Percentiles rank a stretch among this genome's conserved stretches.
Evolutionary conservation across 2,888 invertebrate genomes (phyloP).

Genomic region (Plutella xylostella): DNA sequence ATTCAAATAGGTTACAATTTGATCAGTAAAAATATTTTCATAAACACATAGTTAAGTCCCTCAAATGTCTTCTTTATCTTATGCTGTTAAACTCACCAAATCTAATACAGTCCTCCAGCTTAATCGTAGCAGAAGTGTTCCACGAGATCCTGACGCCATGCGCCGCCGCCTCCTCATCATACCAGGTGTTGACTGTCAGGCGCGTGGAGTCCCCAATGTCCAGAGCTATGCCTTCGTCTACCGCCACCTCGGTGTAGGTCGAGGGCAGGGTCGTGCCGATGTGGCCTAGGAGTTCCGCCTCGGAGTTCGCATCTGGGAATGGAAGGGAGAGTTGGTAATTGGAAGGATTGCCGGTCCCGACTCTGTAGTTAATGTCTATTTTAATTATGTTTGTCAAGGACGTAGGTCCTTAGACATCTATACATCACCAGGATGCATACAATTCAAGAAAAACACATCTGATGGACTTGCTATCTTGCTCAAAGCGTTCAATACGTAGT

Average conservation of each 20-base stretch:
- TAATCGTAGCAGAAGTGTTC: constrained; percentile 31
- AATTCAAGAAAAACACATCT: too few relatives aligned
- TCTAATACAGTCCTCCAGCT: constrained; percentile 61
- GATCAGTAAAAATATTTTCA: background rate
- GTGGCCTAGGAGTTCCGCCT: constrained; percentile 30
- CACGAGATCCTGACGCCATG: constrained; percentile 47
- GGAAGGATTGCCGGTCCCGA: too few relatives aligned
- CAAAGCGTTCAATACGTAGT: too few relatives aligned
- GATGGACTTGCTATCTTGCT: too few relatives aligned
- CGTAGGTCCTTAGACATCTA: too few relatives aligned
- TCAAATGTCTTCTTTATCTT: too few relatives aligned
- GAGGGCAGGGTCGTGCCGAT: constrained; percentile 47
- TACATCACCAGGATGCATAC: too few relatives aligned
- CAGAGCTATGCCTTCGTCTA: constrained; percentile 40
- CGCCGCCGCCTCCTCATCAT: constrained; percentile 30
- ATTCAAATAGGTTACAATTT: background rate
- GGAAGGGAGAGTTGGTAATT: background rate
- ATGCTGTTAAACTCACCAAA: constrained; percentile 50
- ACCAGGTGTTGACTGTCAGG: constrained; percentile 37
- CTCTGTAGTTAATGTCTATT: too few relatives aligned
- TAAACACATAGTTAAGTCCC: too few relatives aligned
- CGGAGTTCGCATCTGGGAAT: constrained; percentile 16
- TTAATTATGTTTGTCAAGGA: too few relatives aligned
- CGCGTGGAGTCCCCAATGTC: constrained; percentile 32
- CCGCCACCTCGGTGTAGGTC: constrained; percentile 31